A percentile compares a stretch with the other conserved stretches of the same genome.
Evolutionary conservation across 2,797 vertebrate species (phyloP).

Genomic region (Ambastaia sidthimunki): DNA sequence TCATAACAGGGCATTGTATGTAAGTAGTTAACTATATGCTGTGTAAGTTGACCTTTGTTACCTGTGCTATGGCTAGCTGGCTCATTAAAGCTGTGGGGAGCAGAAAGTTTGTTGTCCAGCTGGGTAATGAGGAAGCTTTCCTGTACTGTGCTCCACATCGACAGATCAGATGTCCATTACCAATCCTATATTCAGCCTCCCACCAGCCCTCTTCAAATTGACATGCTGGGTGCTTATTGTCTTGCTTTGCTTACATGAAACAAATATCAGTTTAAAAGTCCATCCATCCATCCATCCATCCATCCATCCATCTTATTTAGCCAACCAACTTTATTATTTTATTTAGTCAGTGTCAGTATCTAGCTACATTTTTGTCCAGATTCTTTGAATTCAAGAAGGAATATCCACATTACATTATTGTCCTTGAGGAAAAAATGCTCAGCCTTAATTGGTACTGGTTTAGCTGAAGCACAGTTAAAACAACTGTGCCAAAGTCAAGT

Average conservation of each 20-base stretch:
- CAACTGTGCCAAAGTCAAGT: constrained; percentile 17
- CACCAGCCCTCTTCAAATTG: not conserved
- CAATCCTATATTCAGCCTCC: constrained; percentile 6
- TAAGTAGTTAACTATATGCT: not conserved
- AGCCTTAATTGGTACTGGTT: constrained; percentile 33
- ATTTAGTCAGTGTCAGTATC: not conserved
- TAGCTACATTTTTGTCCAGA: not conserved
- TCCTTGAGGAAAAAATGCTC: not conserved
- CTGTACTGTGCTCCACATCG: constrained; percentile 68
- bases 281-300: not conserved
- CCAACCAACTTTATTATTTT: no score
- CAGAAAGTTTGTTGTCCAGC: constrained; percentile 56
- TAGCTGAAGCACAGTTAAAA: constrained; percentile 5
- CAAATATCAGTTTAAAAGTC: not conserved
- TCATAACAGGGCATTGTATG: constrained; percentile 8
- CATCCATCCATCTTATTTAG: not conserved
- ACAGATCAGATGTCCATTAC: constrained; percentile 38
- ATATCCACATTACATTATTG: constrained; percentile 28
- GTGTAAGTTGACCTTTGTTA: constrained; percentile 78
- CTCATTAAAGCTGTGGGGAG: constrained; percentile 78
- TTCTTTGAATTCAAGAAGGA: constrained; percentile 60
- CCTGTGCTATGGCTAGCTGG: constrained; percentile 70
- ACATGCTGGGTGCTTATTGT: not conserved
- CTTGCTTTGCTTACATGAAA: constrained; percentile 5
- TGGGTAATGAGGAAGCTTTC: constrained; percentile 77